phyloP scores from a whole-genome alignment of 2,113 vertebrate genomes.

The Calidris pugnax region DNA sequence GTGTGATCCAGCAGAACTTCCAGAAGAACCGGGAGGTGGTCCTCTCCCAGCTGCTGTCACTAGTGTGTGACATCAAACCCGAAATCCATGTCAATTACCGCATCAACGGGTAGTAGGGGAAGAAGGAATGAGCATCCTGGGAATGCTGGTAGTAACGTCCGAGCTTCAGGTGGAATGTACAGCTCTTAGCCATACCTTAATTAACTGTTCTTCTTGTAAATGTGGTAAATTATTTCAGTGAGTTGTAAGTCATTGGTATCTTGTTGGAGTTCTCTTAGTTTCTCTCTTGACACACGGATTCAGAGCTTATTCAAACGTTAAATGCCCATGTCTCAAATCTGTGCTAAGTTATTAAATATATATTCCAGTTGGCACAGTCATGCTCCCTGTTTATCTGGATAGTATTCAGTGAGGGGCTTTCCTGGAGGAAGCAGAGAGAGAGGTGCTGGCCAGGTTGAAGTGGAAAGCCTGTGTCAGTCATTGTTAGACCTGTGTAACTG shows the following conservation, averaged over 20 bases:
- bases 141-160: background rate
- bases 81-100: slow-evolving; percentile 94
- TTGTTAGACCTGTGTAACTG: background rate
- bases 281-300: background rate
- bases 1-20: slow-evolving; percentile 85
- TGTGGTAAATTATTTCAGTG: slow-evolving; percentile 68
- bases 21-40: slow-evolving; percentile 86
- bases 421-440: background rate
- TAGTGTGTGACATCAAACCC: slow-evolving; percentile 91
- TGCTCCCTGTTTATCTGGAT: background rate
- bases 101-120: slow-evolving; percentile 80
- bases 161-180: slow-evolving; percentile 20
- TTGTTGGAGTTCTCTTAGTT: background rate
- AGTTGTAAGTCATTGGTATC: background rate
- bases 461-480: background rate
- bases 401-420: background rate
- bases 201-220: slow-evolving; percentile 4
- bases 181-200: slow-evolving; percentile 29
- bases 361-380: background rate
- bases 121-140: background rate
- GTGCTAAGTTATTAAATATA: background rate
- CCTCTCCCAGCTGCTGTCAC: slow-evolving; percentile 83
- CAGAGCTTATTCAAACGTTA: slow-evolving; percentile 12
- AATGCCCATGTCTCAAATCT: slow-evolving; percentile 19
- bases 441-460: background rate